Evolutionary conservation across 2,797 vertebrate species (phyloP).

Genomic region (Phoeniculus purpureus): DNA sequence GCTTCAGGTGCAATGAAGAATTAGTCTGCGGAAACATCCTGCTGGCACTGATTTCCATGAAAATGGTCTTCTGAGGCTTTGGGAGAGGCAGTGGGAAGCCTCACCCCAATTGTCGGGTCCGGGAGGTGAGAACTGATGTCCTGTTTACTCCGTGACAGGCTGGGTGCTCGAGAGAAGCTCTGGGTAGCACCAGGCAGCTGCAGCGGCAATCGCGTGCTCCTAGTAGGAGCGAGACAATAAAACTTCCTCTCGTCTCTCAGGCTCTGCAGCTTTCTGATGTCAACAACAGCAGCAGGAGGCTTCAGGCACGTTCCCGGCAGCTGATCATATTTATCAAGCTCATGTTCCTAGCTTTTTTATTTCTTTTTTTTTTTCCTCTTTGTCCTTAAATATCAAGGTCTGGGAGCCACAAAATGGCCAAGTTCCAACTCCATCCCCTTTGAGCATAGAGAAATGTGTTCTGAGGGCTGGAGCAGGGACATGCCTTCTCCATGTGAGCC

Average conservation of each 20-base stretch:
- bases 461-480: constrained; percentile 56
- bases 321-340: constrained; percentile 64
- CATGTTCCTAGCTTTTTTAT: constrained; percentile 14
- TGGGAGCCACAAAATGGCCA: constrained; percentile 38
- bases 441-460: constrained; percentile 54
- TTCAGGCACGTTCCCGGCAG: constrained; percentile 66
- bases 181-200: constrained; percentile 23
- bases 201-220: background rate
- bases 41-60: fast-evolving
- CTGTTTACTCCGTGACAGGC: background rate
- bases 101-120: fast-evolving
- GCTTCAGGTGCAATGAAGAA: background rate
- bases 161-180: fast-evolving
- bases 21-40: fast-evolving
- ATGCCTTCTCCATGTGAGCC: constrained; percentile 65
- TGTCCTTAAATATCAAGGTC: background rate
- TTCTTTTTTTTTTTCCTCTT: too few relatives aligned
- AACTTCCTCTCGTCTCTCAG: constrained; percentile 27
- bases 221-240: constrained; percentile 32
- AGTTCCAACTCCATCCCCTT: background rate
- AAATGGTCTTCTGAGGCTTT: background rate
- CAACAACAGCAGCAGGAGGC: constrained; percentile 66
- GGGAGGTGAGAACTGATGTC: background rate
- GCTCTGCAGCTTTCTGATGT: constrained; percentile 38
- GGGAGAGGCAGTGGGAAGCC: background rate